Evolutionary conservation across 2,888 invertebrate genomes (phyloP), one percentile per base, ranked within the genome.

Genomic region (Ethmia dodecea): DNA sequence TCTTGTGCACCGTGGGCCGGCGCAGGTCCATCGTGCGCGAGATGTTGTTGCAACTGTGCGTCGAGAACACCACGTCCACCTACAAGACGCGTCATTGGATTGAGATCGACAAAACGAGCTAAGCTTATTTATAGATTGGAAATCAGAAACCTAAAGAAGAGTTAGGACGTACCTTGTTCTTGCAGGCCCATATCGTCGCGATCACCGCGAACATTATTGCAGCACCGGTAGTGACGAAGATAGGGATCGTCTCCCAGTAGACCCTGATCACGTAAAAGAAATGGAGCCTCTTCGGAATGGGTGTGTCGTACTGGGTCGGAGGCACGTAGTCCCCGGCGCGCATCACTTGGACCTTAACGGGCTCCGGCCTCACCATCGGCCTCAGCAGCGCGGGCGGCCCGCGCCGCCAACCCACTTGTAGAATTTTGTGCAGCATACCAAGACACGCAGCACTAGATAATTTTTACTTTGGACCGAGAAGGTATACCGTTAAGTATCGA

Each of bases 21-120:
- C 76, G 61, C 27, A 86, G 59, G 52, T 86, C 62, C 81, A 83
- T 83, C 1, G 73, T 80, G 13, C 73, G 74, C 0, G 80, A 77
- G 24, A 80, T 66, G 43, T 46, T 56, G 0, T 40, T 39, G 10
- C 76, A 70, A 43, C 35, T 73, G 44, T 52, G 65, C 2, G 63
- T 42, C 3, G 56, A 30, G 48, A 56, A 84, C 6, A 79, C 75
- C 1, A 60, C 37, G 44, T 86, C 84, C 31, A 80, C 71, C 84
- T 86, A 53, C 8, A 52, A 49, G 18, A 16, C 35, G 35, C 31
- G 18, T 18, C 35, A 33, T 40, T 40, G 36, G 33, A 31, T 31
- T 35, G 22, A 35, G 20, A 16, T n/a, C n/a, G n/a, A 8, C 22
- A n/a, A 22, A 22, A n/a, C n/a, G 4, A 22, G 8, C 9, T n/a